phyloP scores from a whole-genome alignment of 1,140 invertebrate genomes.

The Microplitis mediator region DNA sequence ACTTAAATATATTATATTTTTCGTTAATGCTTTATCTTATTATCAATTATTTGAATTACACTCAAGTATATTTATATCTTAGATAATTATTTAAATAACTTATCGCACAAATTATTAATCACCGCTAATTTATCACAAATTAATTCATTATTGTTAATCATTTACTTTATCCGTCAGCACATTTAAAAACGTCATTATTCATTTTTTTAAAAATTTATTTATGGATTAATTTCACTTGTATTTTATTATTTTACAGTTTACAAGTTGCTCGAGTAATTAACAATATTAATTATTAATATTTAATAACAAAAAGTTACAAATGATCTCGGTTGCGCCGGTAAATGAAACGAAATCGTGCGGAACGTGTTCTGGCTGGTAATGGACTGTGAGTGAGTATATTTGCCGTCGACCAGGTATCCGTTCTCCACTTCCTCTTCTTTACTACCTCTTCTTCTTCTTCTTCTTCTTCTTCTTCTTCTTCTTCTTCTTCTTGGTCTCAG shows the following conservation, averaged over 20 bases:
- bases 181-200: background rate
- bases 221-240: no score
- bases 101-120: no score
- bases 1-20: background rate
- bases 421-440: conserved; percentile 28
- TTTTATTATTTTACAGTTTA: no score
- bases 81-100: no score
- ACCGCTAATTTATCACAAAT: no score
- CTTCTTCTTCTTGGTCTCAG: background rate
- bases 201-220: no score
- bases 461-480: background rate
- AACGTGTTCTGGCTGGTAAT: conserved; percentile 30
- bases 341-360: conserved; percentile 30
- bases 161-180: background rate
- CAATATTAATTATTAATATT: no score
- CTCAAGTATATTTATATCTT: no score
- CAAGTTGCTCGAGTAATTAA: no score
- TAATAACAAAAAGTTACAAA: conserved; percentile 11
- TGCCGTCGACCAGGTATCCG: conserved; percentile 18
- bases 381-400: conserved; percentile 24
- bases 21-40: background rate
- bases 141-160: background rate
- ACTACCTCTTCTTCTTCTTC: conserved; percentile 24
- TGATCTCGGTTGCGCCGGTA: conserved; percentile 12
- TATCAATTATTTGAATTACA: background rate